Evolutionary conservation across 1,140 invertebrate genomes (phyloP).

Genomic region (Drosophila sulfurigaster): DNA sequence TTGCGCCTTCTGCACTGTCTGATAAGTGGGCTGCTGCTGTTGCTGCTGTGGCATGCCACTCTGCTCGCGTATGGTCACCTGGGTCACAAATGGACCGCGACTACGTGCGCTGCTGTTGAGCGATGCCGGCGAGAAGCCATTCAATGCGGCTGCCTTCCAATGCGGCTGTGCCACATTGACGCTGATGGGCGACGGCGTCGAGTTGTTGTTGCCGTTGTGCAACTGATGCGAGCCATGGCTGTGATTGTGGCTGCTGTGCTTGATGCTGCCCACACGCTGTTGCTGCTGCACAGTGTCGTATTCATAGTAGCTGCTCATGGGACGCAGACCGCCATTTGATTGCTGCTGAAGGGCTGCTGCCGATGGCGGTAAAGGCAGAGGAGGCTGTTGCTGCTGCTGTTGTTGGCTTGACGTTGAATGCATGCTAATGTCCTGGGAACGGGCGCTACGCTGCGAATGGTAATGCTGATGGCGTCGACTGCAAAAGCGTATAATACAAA

Average conservation of each 20-base stretch:
- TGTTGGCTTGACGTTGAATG: constrained; percentile 52
- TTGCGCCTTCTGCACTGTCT: constrained; percentile 12
- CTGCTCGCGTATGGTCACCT: constrained; percentile 85
- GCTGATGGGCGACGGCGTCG: constrained; percentile 65
- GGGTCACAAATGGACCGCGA: constrained; percentile 87
- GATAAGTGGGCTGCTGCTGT: constrained; percentile 11
- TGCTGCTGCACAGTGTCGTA: constrained; percentile 91
- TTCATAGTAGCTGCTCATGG: constrained; percentile 93
- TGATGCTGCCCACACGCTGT: constrained; percentile 84
- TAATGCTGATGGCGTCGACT: constrained; percentile 90
- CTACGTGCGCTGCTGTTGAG: constrained; percentile 82
- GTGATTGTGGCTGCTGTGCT: constrained; percentile 61
- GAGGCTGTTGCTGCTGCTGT: constrained; percentile 34
- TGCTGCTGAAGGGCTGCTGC: constrained; percentile 20
- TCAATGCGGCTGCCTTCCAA: constrained; percentile 77
- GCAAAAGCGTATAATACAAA: constrained; percentile 40
- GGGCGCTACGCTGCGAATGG: constrained; percentile 90
- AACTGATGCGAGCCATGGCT: constrained; percentile 8
- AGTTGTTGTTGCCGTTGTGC: constrained; percentile 32
- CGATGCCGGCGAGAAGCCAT: constrained; percentile 70
- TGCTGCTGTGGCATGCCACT: constrained; percentile 47
- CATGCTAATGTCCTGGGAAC: constrained; percentile 86
- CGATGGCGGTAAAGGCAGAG: constrained; percentile 13
- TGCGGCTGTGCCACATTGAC: constrained; percentile 70
- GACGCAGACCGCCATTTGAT: constrained; percentile 84